These are phyloP conservation scores for Xylota segnis DNA, from an alignment of 2,888 invertebrate genomes.

Conservation along the genomic window DNA sequence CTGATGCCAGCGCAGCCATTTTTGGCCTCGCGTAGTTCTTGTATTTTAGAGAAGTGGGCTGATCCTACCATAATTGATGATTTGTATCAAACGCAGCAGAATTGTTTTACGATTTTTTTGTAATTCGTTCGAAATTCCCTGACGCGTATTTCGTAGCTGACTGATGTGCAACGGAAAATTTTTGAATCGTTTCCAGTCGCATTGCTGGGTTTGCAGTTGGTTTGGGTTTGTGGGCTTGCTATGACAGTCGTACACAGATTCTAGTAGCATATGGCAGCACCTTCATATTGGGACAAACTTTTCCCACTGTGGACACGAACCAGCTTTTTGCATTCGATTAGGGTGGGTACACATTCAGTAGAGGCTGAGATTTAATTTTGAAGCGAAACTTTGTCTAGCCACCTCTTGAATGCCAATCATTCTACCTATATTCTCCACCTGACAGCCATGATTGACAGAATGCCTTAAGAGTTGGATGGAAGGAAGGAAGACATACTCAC, in stretches of 20 bases:
- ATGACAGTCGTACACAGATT: neutral
- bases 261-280: neutral
- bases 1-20: too few relatives aligned
- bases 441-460: too few relatives aligned
- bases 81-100: neutral
- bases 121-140: neutral
- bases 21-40: neutral
- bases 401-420: too few relatives aligned
- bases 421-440: too few relatives aligned
- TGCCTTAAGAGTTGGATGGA: too few relatives aligned
- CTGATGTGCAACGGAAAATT: slow-evolving; percentile 5
- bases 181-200: neutral
- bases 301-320: neutral
- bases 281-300: neutral
- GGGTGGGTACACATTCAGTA: neutral
- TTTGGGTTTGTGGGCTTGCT: neutral
- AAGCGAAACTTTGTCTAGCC: too few relatives aligned
- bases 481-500: too few relatives aligned
- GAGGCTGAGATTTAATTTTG: too few relatives aligned
- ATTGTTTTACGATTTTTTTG: neutral
- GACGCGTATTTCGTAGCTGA: neutral
- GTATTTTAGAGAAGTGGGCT: neutral
- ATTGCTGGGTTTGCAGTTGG: neutral
- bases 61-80: neutral
- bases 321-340: neutral